Evolutionary conservation across 2,888 invertebrate species (phyloP).

Genomic region (Crioceris asparagi): DNA sequence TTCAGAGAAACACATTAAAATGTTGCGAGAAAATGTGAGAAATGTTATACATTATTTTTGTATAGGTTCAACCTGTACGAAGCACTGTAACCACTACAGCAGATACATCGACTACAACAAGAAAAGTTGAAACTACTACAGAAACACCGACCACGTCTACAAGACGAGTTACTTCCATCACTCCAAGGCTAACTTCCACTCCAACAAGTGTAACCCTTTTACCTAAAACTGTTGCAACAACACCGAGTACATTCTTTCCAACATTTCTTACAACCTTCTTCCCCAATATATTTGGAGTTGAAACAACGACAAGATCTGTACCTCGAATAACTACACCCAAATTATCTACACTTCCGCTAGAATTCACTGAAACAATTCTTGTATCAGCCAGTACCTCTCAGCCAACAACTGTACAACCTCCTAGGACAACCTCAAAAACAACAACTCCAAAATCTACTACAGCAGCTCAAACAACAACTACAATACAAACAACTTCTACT

Average conservation of each 20-base stretch:
- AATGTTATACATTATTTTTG: too few species aligned
- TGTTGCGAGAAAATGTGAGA: too few species aligned
- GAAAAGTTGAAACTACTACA: too few species aligned
- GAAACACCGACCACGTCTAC: too few species aligned
- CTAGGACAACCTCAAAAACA: background rate
- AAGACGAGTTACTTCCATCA: conserved; percentile 9
- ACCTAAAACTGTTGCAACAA: conserved; percentile 18
- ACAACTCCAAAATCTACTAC: conserved; percentile 13
- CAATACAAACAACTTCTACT: conserved; percentile 13
- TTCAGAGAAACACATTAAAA: too few species aligned
- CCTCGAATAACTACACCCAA: background rate
- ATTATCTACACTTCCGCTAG: background rate
- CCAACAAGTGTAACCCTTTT: conserved; percentile 4
- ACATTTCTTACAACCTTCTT: conserved; percentile 24
- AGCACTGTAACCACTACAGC: too few species aligned
- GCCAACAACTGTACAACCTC: too few species aligned
- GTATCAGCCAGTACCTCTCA: too few species aligned
- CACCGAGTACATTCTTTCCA: conserved; percentile 30
- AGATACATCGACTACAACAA: too few species aligned
- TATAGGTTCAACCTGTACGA: too few species aligned
- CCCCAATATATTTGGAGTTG: conserved; percentile 20
- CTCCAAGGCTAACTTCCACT: conserved; percentile 16
- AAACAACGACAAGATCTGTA: conserved; percentile 12
- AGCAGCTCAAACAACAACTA: conserved; percentile 17
- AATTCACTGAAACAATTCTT: too few species aligned